Evolutionary conservation across 2,797 vertebrate genomes (phyloP), one percentile per base, ranked within the genome.

Genomic region (Saguinus oedipus): DNA sequence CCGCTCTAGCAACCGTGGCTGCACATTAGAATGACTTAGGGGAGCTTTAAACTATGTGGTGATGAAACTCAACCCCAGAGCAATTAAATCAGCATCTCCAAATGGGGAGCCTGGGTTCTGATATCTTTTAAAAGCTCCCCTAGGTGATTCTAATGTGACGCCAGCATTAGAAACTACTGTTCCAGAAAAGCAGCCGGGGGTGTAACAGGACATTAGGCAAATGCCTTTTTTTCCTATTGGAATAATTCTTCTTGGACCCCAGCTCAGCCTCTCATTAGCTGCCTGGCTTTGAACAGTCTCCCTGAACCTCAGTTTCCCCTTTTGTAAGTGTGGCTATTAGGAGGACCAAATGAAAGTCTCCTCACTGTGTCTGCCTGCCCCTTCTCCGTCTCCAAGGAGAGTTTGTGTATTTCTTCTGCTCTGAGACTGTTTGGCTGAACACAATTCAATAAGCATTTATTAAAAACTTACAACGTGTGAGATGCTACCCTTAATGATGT

Each of bases 381-480:
- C 17, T 83, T 26, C 44, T 7, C 36, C n/a, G 70, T 93, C 70
- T 90, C 95, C 91, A 92, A 61, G 86, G 93, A 93, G 36, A 91
- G 27, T 19, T n/a, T 20, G 48, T 39, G 64, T 64, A 33, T 26
- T 87, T 68, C 55, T 93, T 50, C n/a, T 76, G 83, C 79, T 72
- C 87, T 0, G 72, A 78, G 90, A 64, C 89, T 53, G 9, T 61
- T 70, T 53, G 82, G 85, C 64, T 27, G 72, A 93, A 88, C 53
- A 61, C 85, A 95, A 88, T 93, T 94, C 88, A 93, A 64, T 93
- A 88, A 97, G 59, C 84, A 89, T 80, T 93, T 95, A 94, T 97
- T 96, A 94, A 94, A 97, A 92, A 92, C 14, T 57, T 42, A 78
- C 64, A 9, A 5, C 0, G 57, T 57, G 14, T 19, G 68, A 94